Conservation (phyloP, 2,797 vertebrate genomes). For the Anguilla anguilla region DNA sequence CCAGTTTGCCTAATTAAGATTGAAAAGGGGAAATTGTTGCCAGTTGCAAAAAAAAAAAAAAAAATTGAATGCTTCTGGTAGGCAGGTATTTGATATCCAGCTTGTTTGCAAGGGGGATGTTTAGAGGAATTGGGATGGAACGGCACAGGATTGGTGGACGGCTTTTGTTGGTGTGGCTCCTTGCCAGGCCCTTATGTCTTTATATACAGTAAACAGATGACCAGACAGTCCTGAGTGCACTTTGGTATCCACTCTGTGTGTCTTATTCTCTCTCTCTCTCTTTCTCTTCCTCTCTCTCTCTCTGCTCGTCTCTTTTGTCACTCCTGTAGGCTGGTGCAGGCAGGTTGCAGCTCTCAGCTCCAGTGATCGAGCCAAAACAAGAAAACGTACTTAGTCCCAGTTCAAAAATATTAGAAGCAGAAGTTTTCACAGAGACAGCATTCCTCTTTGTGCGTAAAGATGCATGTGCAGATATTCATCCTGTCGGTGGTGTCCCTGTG, state of each 20-base stretch:
- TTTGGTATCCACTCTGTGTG: slow-evolving; percentile 64
- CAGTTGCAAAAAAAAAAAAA: slow-evolving; percentile 47
- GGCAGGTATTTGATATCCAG: slow-evolving; percentile 72
- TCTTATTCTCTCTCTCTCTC: slow-evolving; percentile 41
- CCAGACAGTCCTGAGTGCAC: slow-evolving; percentile 75
- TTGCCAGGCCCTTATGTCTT: slow-evolving; percentile 79
- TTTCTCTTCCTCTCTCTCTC: slow-evolving; percentile 40
- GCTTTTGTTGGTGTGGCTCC: slow-evolving; percentile 69
- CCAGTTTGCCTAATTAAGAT: slow-evolving; percentile 64
- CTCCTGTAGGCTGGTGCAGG: slow-evolving; percentile 47
- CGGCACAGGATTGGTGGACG: slow-evolving; percentile 78
- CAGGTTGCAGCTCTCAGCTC: slow-evolving; percentile 34
- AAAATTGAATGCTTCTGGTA: slow-evolving; percentile 50
- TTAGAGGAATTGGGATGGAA: slow-evolving; percentile 73
- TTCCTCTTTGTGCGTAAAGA: slow-evolving; percentile 54
- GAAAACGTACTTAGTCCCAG: slow-evolving; percentile 7
- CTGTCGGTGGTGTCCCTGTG: slow-evolving; percentile 63
- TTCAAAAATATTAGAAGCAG: slow-evolving; percentile 3
- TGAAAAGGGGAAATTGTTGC: slow-evolving; percentile 56
- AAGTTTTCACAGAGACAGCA: slow-evolving; percentile 27
- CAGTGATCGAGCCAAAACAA: slow-evolving; percentile 25
- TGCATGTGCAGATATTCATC: slow-evolving; percentile 66
- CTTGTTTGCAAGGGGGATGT: slow-evolving; percentile 50
- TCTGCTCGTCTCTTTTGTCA: slow-evolving; percentile 44
- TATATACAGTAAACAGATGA: slow-evolving; percentile 82